Percentiles rank a stretch among this genome's conserved stretches.
Evolutionary conservation across 1,140 invertebrate species (phyloP).

Genomic region (Globodera ellingtonae): DNA sequence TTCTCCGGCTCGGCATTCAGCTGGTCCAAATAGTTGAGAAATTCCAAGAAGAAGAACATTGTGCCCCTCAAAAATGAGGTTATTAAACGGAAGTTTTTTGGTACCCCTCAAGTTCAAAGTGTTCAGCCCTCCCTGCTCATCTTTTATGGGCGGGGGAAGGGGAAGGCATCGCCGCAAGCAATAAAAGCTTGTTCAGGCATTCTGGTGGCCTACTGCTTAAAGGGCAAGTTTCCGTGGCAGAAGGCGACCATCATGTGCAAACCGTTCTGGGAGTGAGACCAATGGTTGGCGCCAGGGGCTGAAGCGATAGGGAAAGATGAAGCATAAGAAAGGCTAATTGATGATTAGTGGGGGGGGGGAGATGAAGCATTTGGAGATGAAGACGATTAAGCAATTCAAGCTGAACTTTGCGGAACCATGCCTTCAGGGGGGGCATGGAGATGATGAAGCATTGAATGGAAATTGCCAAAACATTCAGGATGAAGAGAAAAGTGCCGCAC

Average conservation of each 20-base stretch:
- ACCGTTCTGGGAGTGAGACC: slow-evolving; percentile 63
- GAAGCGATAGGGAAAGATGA: neutral
- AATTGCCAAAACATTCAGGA: slow-evolving; percentile 34
- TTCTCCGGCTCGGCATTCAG: slow-evolving; percentile 64
- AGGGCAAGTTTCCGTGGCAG: slow-evolving; percentile 61
- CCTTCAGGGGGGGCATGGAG: too few relatives aligned
- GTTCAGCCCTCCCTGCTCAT: neutral
- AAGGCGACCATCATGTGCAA: slow-evolving; percentile 65
- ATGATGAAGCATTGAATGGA: neutral
- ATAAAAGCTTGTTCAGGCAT: slow-evolving; percentile 48
- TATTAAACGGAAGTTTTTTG: too few relatives aligned
- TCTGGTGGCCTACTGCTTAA: slow-evolving; percentile 60
- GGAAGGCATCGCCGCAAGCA: neutral
- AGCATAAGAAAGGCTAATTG: neutral
- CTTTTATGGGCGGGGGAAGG: neutral
- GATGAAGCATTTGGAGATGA: too few relatives aligned
- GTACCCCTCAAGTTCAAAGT: neutral
- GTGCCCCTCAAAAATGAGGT: slow-evolving; percentile 51
- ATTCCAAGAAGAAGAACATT: slow-evolving; percentile 64
- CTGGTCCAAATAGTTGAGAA: slow-evolving; percentile 62
- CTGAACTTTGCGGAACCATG: too few relatives aligned
- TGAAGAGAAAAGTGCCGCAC: slow-evolving; percentile 56
- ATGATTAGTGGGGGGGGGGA: neutral
- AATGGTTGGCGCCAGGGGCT: slow-evolving; percentile 41
- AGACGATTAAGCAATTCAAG: too few relatives aligned